A percentile compares a stretch with the other conserved stretches of the same genome.
Evolutionary conservation across 2,113 vertebrate genomes (phyloP).

Genomic region (Psittacula cyanocephala): DNA sequence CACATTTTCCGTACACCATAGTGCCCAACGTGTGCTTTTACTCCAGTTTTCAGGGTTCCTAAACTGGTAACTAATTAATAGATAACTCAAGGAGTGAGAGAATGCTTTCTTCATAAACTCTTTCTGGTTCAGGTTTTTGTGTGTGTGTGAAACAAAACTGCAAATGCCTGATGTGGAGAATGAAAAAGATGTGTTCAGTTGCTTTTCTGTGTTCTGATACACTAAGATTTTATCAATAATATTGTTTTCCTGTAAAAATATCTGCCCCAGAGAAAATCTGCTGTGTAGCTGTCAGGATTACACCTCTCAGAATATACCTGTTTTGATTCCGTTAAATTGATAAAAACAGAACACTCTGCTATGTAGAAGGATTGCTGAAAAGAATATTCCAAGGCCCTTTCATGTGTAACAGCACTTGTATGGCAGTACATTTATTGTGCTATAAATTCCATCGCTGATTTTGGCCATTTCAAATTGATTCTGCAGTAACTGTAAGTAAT

Average conservation of each 20-base stretch:
- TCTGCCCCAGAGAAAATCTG: conserved; percentile 68
- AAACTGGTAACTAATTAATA: conserved; percentile 52
- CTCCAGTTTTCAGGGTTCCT: neutral
- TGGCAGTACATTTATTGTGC: conserved; percentile 70
- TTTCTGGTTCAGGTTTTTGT: neutral
- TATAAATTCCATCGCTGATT: conserved; percentile 80
- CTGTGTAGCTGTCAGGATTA: conserved; percentile 72
- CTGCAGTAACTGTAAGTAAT: conserved; percentile 81
- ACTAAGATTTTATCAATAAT: conserved; percentile 77
- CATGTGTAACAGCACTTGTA: conserved; percentile 72
- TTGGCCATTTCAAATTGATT: conserved; percentile 78
- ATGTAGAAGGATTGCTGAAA: conserved; percentile 64
- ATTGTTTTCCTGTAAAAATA: conserved; percentile 74
- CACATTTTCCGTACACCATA: neutral
- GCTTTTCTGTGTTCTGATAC: conserved; percentile 66
- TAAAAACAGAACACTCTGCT: conserved; percentile 56
- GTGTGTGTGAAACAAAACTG: conserved; percentile 13
- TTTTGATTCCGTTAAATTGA: conserved; percentile 72
- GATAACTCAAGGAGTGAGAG: conserved; percentile 13
- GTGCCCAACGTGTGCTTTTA: neutral
- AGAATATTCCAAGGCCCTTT: conserved; percentile 62
- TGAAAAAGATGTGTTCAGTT: conserved; percentile 59
- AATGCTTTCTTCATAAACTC: conserved; percentile 42
- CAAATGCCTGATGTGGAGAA: conserved; percentile 30
- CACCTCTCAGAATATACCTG: conserved; percentile 72